A percentile compares a stretch with the other conserved stretches of the same genome.
Conservation (phyloP, 2,797 vertebrate genomes). For the Galagoides demidoff region DNA sequence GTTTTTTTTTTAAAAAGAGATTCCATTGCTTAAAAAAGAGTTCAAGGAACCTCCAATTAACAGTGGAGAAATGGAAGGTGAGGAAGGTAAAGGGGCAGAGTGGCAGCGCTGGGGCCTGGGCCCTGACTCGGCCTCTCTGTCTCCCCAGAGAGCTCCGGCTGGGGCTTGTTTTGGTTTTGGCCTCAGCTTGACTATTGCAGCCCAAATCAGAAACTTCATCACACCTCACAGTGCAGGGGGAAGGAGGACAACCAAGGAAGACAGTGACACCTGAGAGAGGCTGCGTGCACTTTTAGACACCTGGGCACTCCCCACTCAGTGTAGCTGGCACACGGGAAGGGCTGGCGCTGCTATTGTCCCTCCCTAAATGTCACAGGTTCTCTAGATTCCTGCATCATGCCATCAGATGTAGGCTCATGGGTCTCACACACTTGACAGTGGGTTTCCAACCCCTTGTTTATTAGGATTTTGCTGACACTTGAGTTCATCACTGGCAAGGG, state of each 20-base stretch:
- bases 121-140: background rate
- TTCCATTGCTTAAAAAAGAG: background rate
- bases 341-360: rapidly evolving
- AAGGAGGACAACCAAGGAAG: background rate
- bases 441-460: background rate
- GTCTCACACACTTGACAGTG: rapidly evolving
- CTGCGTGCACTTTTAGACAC: background rate
- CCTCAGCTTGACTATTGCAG: background rate
- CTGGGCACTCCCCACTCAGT: rapidly evolving
- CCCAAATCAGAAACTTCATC: background rate
- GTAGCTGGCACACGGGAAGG: rapidly evolving
- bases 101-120: rapidly evolving
- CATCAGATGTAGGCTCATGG: too few species aligned
- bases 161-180: background rate
- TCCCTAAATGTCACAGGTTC: rapidly evolving
- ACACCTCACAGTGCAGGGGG: background rate
- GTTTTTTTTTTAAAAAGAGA: background rate
- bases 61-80: background rate
- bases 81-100: rapidly evolving
- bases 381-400: rapidly evolving
- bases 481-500: background rate
- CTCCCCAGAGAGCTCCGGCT: rapidly evolving
- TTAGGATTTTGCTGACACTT: background rate
- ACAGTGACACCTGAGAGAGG: background rate
- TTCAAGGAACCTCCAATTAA: background rate